Base-by-base conservation (phyloP, 2,797 vertebrate genomes). In the Anolis apletophallus region DNA sequence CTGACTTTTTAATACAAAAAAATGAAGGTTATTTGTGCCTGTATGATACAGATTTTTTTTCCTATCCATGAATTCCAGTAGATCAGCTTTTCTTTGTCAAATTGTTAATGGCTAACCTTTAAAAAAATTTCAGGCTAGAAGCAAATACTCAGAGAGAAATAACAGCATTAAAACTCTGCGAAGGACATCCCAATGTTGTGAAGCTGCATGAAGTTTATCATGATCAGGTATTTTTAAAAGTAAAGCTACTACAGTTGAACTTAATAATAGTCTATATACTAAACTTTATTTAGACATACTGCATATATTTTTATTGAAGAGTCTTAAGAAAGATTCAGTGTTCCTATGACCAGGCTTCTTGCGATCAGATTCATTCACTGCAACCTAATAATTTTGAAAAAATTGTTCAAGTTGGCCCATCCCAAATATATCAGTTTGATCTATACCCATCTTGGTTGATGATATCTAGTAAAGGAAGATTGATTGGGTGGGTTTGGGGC, bases 151-250 rank as follows among this genome's bases (percentile, higher is more conserved):
- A 99, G 95, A 97, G 98, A 90, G 99, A 99, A 96, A 98, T 99
- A 85, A 97, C 98, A 5, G 98, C 98, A 83, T 95, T 99, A 93
- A 99, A 98, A 92, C 98, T 99, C 91, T 99, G 98, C 10, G 98
- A 99, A 76, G 97, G 97, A 88, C 99, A 99, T 91, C 98, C 99
- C 1, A 99, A 99, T 93, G 97, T 99, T 59, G 98, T 99, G 94
- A 99, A 98, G 94, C 87, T 99, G 52, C 97, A 99, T 86, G 99
- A 99, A 94, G 97, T 99, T 89, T 98, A 98, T 95, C 98, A 99
- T 61, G 98, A 99, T 94, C 99, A 99, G 98, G 99, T 99, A 95
- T 83, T 91, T 87, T 1, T 68, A 75, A 64, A 16, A 21, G 13
- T 46, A 76, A 76, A 79, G 50, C 32, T 59, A 52, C n/a, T 69